Percentiles rank a stretch among this genome's conserved stretches.
These are phyloP conservation scores for Drosophila albomicans DNA, from an alignment of 1,140 invertebrate genomes.

Conservation along the genomic window DNA sequence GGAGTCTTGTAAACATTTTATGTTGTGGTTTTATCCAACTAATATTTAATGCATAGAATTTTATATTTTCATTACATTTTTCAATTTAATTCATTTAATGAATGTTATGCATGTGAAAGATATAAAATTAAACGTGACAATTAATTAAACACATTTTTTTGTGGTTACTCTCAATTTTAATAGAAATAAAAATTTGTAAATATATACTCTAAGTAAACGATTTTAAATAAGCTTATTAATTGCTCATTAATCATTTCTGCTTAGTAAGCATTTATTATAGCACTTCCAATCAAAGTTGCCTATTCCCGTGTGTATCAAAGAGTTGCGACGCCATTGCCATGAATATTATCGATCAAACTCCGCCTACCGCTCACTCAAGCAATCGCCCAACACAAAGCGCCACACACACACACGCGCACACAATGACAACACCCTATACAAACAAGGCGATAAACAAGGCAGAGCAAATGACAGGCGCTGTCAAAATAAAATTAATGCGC, in stretches of 20 bases:
- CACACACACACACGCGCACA: conserved; percentile 23
- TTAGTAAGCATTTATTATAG: neutral
- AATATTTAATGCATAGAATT: no score
- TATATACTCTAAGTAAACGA: no score
- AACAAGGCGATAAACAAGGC: conserved; percentile 32
- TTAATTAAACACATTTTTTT: no score
- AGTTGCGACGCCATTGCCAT: conserved; percentile 71
- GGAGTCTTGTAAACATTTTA: neutral
- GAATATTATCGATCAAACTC: conserved; percentile 80
- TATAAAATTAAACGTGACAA: no score
- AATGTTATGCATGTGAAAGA: no score
- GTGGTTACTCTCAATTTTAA: no score
- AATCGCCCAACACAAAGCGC: conserved; percentile 16
- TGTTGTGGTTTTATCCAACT: no score
- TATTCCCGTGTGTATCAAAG: conserved; percentile 42
- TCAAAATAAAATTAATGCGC: conserved; percentile 78
- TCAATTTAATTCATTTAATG: no score
- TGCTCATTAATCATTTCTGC: no score
- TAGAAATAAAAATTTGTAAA: no score
- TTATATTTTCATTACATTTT: no score
- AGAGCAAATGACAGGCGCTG: conserved; percentile 56
- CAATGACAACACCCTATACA: conserved; percentile 21
- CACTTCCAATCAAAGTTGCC: neutral
- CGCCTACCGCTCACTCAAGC: conserved; percentile 58
- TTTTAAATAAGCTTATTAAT: no score